Base-by-base conservation (phyloP, 2,113 vertebrate genomes). In the Gobio gobio region DNA sequence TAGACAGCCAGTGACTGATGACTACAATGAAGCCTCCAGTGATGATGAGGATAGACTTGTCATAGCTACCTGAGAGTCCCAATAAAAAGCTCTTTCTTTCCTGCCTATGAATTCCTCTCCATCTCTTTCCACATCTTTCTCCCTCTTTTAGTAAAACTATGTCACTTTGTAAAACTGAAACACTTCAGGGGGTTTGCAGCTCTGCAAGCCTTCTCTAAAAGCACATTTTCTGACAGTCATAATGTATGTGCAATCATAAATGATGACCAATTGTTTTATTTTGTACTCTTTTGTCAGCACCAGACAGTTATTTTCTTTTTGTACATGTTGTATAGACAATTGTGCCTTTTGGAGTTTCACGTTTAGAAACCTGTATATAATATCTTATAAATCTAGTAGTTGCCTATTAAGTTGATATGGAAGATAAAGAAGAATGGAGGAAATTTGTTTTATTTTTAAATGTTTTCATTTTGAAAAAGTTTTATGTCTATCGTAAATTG, bases 281-380 rank as follows among this genome's bases (percentile, higher is more conserved):
- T 81, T 89, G 72, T 89, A 85, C 82, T 75, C 88, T 87, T 92
- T 93, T 95, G 96, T 97, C 95, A 92, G 92, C 93, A 96, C 94
- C 95, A 94, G 93, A 94, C 95, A 94, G 93, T 96, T 92, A 90
- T 83, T 86, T 86, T 87, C 54, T 89, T 89, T 97, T 99, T 99
- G 97, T 99, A 99, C 94, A 99, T 99, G 97, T 98, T 99, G 98
- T 99, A 99, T 95, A 98, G 96, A 99, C 95, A 78, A 95, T 97
- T 96, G 98, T 99, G 97, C 98, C 98, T 99, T 98, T 97, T 96
- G 95, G 95, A 96, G 95, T 97, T 97, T 96, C 95, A 95, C 94
- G 96, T 97, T 97, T 96, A 95, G 95, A 95, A 95, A 95, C 93
- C 89, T 99, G 98, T 98, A 99, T 93, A 99, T 96, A 97, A 94